A percentile compares a stretch with the other conserved stretches of the same genome.
These are phyloP conservation scores for Simalia tracyae DNA, from an alignment of 2,797 vertebrate species.

Conservation along the genomic window DNA sequence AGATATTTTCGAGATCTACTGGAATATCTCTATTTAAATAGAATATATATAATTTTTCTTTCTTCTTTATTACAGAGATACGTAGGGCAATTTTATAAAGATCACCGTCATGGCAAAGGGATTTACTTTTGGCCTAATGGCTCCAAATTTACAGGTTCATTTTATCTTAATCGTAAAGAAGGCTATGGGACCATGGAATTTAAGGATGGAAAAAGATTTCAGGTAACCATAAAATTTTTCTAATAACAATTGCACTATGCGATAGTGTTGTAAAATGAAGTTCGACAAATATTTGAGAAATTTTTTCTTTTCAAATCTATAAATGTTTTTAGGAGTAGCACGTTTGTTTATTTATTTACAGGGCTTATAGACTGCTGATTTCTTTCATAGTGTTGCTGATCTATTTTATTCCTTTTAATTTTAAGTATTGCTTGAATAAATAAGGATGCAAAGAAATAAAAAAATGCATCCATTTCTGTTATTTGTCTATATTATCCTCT, in stretches of 20 bases:
- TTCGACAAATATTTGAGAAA: neutral
- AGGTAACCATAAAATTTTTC: constrained; percentile 70
- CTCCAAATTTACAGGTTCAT: constrained; percentile 80
- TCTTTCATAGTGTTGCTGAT: neutral
- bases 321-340: neutral
- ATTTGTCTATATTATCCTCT: neutral
- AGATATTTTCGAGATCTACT: neutral
- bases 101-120: constrained; percentile 82
- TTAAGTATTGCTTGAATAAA: neutral
- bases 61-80: constrained; percentile 73
- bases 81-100: constrained; percentile 82
- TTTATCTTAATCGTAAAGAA: constrained; percentile 85
- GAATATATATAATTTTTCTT: neutral
- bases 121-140: constrained; percentile 82
- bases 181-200: constrained; percentile 80
- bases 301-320: neutral
- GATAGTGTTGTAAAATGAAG: neutral
- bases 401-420: neutral
- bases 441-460: neutral
- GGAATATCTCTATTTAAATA: neutral
- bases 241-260: neutral
- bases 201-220: constrained; percentile 75
- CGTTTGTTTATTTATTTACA: neutral
- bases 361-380: neutral
- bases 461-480: neutral